Evolutionary conservation across 2,113 vertebrate genomes (phyloP).

Genomic region (Harpagus bidentatus): DNA sequence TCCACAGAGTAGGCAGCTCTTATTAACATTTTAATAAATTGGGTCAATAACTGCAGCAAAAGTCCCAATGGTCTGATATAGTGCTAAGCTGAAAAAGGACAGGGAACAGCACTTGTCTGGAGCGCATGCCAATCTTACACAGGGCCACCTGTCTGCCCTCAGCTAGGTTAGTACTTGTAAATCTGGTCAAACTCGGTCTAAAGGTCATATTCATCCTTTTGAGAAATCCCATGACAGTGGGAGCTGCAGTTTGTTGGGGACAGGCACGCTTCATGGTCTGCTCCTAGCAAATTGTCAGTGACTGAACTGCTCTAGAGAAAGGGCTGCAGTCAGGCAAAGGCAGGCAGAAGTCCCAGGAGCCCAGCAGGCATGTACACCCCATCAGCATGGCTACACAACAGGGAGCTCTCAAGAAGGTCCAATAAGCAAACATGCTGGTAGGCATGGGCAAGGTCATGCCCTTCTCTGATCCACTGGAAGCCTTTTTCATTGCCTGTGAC

Average conservation of each 20-base stretch:
- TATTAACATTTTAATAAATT: conserved; percentile 25
- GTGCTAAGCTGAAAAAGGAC: conserved; percentile 12
- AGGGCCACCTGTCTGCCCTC: background rate
- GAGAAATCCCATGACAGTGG: background rate
- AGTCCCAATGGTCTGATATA: background rate
- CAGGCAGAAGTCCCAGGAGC: background rate
- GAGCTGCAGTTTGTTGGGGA: background rate
- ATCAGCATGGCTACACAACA: background rate
- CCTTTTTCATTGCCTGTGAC: background rate
- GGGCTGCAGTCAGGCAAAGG: background rate
- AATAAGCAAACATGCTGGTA: background rate
- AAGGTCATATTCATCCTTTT: background rate
- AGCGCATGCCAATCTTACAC: background rate
- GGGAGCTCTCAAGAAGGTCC: background rate
- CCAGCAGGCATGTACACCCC: background rate
- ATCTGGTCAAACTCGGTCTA: background rate
- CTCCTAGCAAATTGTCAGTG: background rate
- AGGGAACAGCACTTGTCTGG: background rate
- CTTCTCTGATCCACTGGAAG: background rate
- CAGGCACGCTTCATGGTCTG: background rate
- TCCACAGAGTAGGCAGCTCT: background rate
- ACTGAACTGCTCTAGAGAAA: background rate
- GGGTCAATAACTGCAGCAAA: conserved; percentile 9
- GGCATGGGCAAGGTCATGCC: background rate
- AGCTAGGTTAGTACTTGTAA: background rate